A percentile compares a stretch with the other conserved stretches of the same genome.
Evolutionary conservation across 2,797 vertebrate genomes (phyloP).

Genomic region (Eospalax fontanierii): DNA sequence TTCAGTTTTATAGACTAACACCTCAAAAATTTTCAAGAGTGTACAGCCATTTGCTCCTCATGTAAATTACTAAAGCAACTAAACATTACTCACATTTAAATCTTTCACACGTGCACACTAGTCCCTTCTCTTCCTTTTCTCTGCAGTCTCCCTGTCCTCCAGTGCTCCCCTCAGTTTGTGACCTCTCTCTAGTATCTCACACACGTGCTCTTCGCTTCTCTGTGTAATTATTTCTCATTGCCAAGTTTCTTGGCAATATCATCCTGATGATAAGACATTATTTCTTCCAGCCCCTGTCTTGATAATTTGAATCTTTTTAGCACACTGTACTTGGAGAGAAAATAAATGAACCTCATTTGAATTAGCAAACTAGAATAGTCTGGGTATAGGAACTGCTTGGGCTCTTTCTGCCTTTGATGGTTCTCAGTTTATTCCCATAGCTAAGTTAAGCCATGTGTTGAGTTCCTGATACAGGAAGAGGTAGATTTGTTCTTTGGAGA

Average conservation of each 20-base stretch:
- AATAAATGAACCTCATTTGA: conserved; percentile 39
- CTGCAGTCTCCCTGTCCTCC: conserved; percentile 9
- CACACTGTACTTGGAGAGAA: neutral
- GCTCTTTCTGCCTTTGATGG: conserved; percentile 4
- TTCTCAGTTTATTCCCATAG: conserved; percentile 13
- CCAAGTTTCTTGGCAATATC: conserved; percentile 1
- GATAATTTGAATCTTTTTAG: conserved; percentile 31
- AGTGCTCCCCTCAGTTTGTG: neutral
- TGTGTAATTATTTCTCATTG: conserved; percentile 56
- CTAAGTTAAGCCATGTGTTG: conserved; percentile 33
- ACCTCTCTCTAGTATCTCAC: conserved; percentile 6
- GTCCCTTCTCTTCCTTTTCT: neutral
- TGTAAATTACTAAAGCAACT: conserved; percentile 28
- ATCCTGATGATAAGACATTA: conserved; percentile 39
- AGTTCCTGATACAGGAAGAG: neutral
- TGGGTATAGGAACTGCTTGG: conserved; percentile 10
- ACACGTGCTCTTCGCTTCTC: neutral
- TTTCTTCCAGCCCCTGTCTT: conserved; percentile 44
- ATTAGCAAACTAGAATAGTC: conserved; percentile 30
- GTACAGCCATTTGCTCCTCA: neutral
- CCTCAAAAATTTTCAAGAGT: conserved; percentile 39
- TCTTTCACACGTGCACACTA: neutral
- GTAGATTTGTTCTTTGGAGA: neutral
- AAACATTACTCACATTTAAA: neutral
- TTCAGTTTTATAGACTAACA: conserved; percentile 51